Evolutionary conservation across 1,140 invertebrate species (phyloP), one percentile per base, ranked within the genome.

Genomic region (Ceratina japonica): DNA sequence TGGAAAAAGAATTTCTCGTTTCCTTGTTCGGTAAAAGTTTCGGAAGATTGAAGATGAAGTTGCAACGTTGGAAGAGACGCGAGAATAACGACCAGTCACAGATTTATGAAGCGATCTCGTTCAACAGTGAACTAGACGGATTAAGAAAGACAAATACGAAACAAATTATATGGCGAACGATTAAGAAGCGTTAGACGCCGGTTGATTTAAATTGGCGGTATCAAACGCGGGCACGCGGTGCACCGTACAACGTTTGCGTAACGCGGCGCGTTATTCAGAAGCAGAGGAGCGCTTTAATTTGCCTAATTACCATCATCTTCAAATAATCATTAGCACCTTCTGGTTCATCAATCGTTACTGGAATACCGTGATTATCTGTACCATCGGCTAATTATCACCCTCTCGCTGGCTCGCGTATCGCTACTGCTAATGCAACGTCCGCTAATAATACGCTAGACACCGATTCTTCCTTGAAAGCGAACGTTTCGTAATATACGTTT

Each of bases 41-140:
- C 37, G 37, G 37, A 44, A 44, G 37, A 44, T 44, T 44, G 5
- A 0, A 3, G 10, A 44, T 44, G 37, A 44, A 7, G 37, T 3
- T 44, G 37, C 37, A 44, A 44, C 37, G 37, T 10, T 44, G 10
- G 37, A 7, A 44, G 37, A 8, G 37, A 44, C 5, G 37, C 37
- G 37, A 44, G 70, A 52, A 81, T n/a, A 81, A 78, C 54, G 68
- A 72, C 62, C 49, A 81, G 58, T 51, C 71, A 54, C 71, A 54
- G 18, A 27, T 44, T 44, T 44, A 44, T 44, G 20, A 52, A 10
- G 8, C 10, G 66, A 62, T 73, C 79, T 76, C 65, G 72, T 56
- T 64, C 64, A 12, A 22, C 62, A 52, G 58, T 63, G 16, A 24
- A 61, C 7, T 20, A 15, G 51, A 20, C 15, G 44, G 15, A 44